Percentiles rank a stretch among this genome's conserved stretches.
phyloP scores from a whole-genome alignment of 2,888 invertebrate genomes.

The Drosophila paracracens region DNA sequence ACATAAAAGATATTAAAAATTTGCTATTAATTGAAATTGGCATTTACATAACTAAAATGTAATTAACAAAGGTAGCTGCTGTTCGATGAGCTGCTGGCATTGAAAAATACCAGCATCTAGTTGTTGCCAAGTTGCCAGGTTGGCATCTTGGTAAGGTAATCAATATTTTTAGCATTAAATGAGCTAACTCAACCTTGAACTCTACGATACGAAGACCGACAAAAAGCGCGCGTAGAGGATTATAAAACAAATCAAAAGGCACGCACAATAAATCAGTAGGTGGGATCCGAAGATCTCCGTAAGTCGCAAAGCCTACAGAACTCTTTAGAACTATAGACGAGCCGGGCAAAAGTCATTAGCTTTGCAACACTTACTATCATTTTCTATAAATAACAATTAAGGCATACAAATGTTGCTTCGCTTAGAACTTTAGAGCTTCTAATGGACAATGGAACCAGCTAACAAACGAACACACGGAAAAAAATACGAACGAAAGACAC shows the following conservation, averaged over 20 bases:
- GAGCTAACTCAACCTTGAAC: slow-evolving; percentile 65
- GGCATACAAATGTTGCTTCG: slow-evolving; percentile 61
- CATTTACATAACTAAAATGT: slow-evolving; percentile 76
- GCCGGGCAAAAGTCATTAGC: slow-evolving; percentile 67
- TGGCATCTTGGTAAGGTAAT: slow-evolving; percentile 51
- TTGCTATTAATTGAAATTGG: slow-evolving; percentile 69
- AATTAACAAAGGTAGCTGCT: slow-evolving; percentile 59
- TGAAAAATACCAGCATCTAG: slow-evolving; percentile 19
- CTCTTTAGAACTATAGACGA: slow-evolving; percentile 23
- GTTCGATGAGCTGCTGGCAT: slow-evolving; percentile 38
- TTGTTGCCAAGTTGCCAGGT: slow-evolving; percentile 9
- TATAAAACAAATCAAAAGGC: slow-evolving; percentile 58
- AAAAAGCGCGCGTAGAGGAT: slow-evolving; percentile 21
- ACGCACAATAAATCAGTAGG: slow-evolving; percentile 63
- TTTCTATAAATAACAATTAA: slow-evolving; percentile 80
- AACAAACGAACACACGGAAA: slow-evolving; percentile 6
- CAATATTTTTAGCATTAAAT: slow-evolving; percentile 69
- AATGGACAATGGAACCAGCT: slow-evolving; percentile 43
- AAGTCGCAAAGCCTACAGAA: slow-evolving; percentile 29
- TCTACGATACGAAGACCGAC: slow-evolving; percentile 19
- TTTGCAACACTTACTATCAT: slow-evolving; percentile 76
- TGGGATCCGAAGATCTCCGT: slow-evolving; percentile 46
- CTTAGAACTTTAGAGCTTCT: slow-evolving; percentile 34
- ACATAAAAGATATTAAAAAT: slow-evolving; percentile 40
- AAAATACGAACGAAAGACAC: slow-evolving; percentile 31